Evolutionary conservation across 2,888 invertebrate genomes (phyloP).

Genomic region (Operophtera brumata): DNA sequence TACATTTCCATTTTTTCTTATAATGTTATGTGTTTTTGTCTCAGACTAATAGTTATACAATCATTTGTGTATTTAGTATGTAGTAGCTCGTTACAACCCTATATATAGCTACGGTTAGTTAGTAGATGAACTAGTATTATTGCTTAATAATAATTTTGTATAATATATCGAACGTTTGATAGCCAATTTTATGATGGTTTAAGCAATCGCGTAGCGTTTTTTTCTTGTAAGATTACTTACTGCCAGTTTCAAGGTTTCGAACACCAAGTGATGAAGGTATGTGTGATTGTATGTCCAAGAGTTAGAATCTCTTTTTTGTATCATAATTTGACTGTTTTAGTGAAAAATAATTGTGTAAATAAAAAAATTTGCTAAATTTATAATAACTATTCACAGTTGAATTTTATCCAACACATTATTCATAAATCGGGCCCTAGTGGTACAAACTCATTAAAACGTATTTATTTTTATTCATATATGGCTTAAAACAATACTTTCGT

Average conservation of each 20-base stretch:
- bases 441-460: too few species aligned
- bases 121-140: conserved; percentile 43
- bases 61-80: background rate
- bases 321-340: conserved; percentile 15
- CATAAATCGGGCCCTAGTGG: background rate
- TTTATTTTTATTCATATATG: too few species aligned
- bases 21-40: too few species aligned
- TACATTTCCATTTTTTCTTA: too few species aligned
- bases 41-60: background rate
- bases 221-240: conserved; percentile 45
- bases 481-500: too few species aligned
- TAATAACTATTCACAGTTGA: conserved; percentile 1
- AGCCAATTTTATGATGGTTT: conserved; percentile 58
- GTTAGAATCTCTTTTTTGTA: conserved; percentile 33
- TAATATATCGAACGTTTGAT: conserved; percentile 57
- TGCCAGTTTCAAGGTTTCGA: conserved; percentile 74
- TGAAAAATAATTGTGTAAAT: conserved; percentile 16
- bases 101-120: conserved; percentile 38
- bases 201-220: conserved; percentile 53
- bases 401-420: background rate
- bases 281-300: conserved; percentile 55
- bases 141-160: conserved; percentile 52
- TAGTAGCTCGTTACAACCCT: conserved; percentile 42
- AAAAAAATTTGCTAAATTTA: conserved; percentile 9
- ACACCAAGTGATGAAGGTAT: conserved; percentile 62